Base-by-base conservation (phyloP, 2,113 vertebrate genomes). In the Gymnocephalus cernua region DNA sequence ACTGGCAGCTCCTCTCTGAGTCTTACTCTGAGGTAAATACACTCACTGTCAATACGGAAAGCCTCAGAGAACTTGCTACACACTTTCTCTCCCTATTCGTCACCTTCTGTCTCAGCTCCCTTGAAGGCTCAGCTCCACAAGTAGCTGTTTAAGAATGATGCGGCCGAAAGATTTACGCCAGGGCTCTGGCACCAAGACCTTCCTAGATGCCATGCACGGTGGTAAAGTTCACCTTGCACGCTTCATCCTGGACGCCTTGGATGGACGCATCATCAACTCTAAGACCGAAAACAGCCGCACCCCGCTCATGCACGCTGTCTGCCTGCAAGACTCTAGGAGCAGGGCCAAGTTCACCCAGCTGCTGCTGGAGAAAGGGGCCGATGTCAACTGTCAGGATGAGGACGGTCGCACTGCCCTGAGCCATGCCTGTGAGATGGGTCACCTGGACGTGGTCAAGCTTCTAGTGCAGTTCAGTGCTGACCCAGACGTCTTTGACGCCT, bases 181-280 rank as follows among this genome's bases (percentile, higher is more conserved):
- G 86, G 95, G 96, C 77, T 97, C 96, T 75, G 96, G 97, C 53
- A 96, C 96, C 38, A 97, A 96, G 90, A 97, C 96, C 44, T 97
- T 97, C 83, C 91, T 97, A 13, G 96, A 97, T 25, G 97, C 97
- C 69, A 97, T 97, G 97, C 95, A 95, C 11, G 93, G 93, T 2
- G 97, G 97, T 57, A 97, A 97, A 86, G 95, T 97, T 79, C 97
- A 97, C 91, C 90, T 97, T 68, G 97, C 97, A 1, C 96, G 96
- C 23, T 97, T 98, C 56, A 96, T 97, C 76, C 93, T 98, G 90
- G 97, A 97, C 0, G 97, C 97, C 6, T 84, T 98, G 93, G 97
- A 97, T 35, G 96, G 96, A 21, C 95, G 95, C 68, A 97, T 97
- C 79, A 95, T 97, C 86, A 96, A 97, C 93, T 96, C 95, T 1